Conservation (phyloP, 2,888 invertebrate species). For the Erebia palarica region DNA sequence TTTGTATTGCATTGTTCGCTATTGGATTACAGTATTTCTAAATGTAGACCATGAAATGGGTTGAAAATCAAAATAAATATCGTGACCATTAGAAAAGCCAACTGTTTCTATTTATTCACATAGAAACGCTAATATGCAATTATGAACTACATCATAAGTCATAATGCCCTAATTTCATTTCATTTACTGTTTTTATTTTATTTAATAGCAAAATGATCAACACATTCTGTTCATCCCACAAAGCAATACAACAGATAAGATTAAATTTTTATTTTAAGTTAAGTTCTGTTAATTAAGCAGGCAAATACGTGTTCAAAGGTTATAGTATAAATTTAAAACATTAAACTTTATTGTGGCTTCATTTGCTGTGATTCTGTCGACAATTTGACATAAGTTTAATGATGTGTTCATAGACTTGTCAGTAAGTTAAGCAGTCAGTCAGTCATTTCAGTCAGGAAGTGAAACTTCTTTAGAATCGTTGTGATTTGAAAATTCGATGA, state of each 20-base stretch:
- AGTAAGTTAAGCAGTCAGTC: too few relatives aligned
- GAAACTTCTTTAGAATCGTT: too few relatives aligned
- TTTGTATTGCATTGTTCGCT: constrained; percentile 23
- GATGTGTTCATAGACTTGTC: too few relatives aligned
- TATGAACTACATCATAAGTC: constrained; percentile 11
- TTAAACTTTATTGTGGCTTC: too few relatives aligned
- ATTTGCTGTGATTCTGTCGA: too few relatives aligned
- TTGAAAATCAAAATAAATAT: constrained; percentile 11
- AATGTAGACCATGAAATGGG: constrained; percentile 19
- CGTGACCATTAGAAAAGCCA: constrained; percentile 24
- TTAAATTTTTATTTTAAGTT: neutral
- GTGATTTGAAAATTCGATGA: too few relatives aligned
- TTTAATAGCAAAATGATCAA: constrained; percentile 16
- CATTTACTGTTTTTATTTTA: constrained; percentile 12
- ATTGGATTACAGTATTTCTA: constrained; percentile 21
- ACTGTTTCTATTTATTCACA: constrained; percentile 16
- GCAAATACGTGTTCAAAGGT: neutral
- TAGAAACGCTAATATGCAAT: constrained; percentile 25
- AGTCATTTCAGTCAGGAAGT: too few relatives aligned
- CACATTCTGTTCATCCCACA: constrained; percentile 9
- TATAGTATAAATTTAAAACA: too few relatives aligned
- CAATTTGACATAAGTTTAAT: too few relatives aligned
- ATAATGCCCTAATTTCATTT: neutral
- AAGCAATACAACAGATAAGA: neutral
- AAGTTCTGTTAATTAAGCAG: neutral